Percentiles rank a stretch among this genome's conserved stretches.
Conservation (phyloP, 2,797 vertebrate species). For the Tangara arthus region DNA sequence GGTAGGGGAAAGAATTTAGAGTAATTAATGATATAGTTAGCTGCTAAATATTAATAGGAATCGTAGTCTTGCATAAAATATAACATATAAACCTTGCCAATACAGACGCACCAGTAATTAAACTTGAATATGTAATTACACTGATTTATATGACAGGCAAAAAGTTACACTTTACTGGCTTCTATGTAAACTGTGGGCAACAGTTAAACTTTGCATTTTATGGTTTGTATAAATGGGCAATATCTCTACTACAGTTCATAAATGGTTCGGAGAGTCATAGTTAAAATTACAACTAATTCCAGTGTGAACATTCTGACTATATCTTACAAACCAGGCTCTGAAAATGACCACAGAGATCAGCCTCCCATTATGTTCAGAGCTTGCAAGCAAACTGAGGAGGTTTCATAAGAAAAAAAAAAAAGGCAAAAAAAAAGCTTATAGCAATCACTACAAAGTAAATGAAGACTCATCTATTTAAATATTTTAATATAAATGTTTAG, state of each 20-base stretch:
- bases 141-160: conserved; percentile 88
- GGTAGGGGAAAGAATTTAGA: conserved; percentile 90
- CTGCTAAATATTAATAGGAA: conserved; percentile 98
- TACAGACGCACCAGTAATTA: conserved; percentile 92
- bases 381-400: background rate
- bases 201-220: conserved; percentile 83
- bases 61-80: conserved; percentile 94
- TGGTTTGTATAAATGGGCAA: conserved; percentile 77
- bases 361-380: background rate
- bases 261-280: conserved; percentile 75
- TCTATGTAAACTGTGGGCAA: conserved; percentile 83
- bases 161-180: conserved; percentile 84
- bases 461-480: background rate
- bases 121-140: conserved; percentile 89
- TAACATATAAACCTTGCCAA: conserved; percentile 91
- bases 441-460: background rate
- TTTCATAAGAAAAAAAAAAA: background rate
- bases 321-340: conserved; percentile 46
- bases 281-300: conserved; percentile 69
- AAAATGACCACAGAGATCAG: conserved; percentile 39
- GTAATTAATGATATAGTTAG: conserved; percentile 98
- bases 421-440: background rate
- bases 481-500: conserved; percentile 1
- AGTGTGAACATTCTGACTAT: conserved; percentile 35
- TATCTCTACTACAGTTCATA: conserved; percentile 78